Evolutionary conservation across 2,113 vertebrate genomes (phyloP), one percentile per base, ranked within the genome.

Genomic region (Asarcornis scutulata): DNA sequence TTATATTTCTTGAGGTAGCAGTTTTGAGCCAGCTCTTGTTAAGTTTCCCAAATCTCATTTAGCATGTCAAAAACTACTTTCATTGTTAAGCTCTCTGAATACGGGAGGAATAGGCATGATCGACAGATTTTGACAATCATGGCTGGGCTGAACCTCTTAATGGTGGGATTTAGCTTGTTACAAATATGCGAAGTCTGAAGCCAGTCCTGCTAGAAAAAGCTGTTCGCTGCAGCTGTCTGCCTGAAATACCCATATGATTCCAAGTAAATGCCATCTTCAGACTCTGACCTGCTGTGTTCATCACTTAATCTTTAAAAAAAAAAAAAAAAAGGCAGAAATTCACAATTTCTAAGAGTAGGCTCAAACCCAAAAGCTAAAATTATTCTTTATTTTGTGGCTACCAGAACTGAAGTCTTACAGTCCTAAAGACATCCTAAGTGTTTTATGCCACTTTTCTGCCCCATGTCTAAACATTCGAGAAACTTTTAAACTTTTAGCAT

Each of bases 1-100:
- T 94, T 93, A 1, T 92, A 67, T 92, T 96, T 94, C 86, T 91
- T 86, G 87, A 93, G 85, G 93, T 93, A 82, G 38, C 59, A 67
- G 77, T 86, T 81, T 63, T 75, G 87, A 95, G 89, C 92, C 91
- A 97, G 71, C 38, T 69, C 83, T 63, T 88, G 46, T 92, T 82
- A 95, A 93, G 68, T 53, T 69, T 83, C 89, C 84, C 72, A 68
- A 94, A 92, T 95, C 85, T 94, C 76, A 89, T 89, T 92, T 90
- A 90, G 48, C 66, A n/a, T 3, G 38, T 94, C 91, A 87, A 56
- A 95, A 95, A 93, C 38, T 88, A 68, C 86, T 84, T 94, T 88
- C 60, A 78, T 93, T 93, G 88, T 95, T 93, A 94, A 94, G 93
- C 83, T 94, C 64, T 86, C 38, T 86, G 75, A 91, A 44, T 75